Evolutionary conservation across 2,888 invertebrate species (phyloP).

Genomic region (Pyrgus malvae): DNA sequence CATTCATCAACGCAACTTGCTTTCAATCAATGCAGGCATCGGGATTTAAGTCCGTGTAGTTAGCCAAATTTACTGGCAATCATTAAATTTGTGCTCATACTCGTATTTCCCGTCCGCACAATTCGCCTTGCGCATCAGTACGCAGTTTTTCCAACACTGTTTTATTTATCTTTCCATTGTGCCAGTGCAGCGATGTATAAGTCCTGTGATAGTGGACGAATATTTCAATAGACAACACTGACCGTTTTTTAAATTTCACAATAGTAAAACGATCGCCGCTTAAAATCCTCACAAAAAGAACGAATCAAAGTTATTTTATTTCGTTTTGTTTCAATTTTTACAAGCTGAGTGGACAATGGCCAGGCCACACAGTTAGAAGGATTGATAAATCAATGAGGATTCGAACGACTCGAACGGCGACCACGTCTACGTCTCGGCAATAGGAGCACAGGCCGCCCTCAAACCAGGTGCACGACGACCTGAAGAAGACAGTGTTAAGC

Average conservation of each 20-base stretch:
- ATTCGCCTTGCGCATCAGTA: constrained; percentile 33
- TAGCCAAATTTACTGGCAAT: too few relatives aligned
- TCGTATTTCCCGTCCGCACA: constrained; percentile 36
- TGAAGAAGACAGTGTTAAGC: too few relatives aligned
- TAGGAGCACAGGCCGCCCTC: too few relatives aligned
- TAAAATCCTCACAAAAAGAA: background rate
- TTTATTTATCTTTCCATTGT: constrained; percentile 72
- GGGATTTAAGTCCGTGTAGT: too few relatives aligned
- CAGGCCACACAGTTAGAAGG: too few relatives aligned
- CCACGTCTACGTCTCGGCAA: too few relatives aligned
- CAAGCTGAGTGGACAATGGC: too few relatives aligned
- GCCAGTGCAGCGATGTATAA: constrained; percentile 65
- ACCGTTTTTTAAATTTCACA: constrained; percentile 9
- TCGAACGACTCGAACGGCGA: too few relatives aligned
- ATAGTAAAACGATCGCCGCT: background rate
- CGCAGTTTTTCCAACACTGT: constrained; percentile 44
- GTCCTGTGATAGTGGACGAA: constrained; percentile 69
- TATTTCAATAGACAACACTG: constrained; percentile 55
- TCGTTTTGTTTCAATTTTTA: background rate
- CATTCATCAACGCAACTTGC: too few relatives aligned
- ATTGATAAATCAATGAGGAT: too few relatives aligned
- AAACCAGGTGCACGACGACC: too few relatives aligned
- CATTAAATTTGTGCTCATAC: constrained; percentile 33
- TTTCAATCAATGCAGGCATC: too few relatives aligned
- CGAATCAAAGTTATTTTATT: background rate